Percentiles rank a stretch among this genome's conserved stretches.
Evolutionary conservation across 2,113 vertebrate genomes (phyloP).

Genomic region (Indicator indicator): DNA sequence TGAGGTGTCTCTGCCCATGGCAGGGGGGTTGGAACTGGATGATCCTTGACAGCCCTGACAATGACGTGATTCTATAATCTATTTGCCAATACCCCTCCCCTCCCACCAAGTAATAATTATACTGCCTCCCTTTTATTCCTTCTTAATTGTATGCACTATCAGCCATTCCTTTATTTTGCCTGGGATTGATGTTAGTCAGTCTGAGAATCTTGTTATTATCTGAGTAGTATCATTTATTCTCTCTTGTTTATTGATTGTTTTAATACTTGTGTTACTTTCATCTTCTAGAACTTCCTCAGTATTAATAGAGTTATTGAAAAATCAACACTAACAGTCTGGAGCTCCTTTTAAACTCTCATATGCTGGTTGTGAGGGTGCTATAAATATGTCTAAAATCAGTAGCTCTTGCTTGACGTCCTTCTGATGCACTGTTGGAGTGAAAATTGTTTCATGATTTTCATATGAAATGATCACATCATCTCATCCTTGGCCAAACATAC

Average conservation of each 20-base stretch:
- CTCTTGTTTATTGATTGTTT: background rate
- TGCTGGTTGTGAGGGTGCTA: background rate
- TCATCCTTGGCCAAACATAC: conserved; percentile 25
- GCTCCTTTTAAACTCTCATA: background rate
- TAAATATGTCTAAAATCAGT: conserved; percentile 13
- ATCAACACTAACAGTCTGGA: background rate
- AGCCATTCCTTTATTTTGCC: background rate
- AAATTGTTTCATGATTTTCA: conserved; percentile 37
- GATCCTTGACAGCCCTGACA: too few species aligned
- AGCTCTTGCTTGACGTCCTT: conserved; percentile 16
- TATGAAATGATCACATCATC: conserved; percentile 20
- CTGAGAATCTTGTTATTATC: background rate
- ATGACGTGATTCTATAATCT: background rate
- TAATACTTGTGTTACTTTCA: background rate
- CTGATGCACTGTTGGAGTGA: conserved; percentile 10
- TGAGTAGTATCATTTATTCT: background rate
- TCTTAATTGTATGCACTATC: background rate
- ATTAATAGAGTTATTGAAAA: background rate
- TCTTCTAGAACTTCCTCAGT: background rate
- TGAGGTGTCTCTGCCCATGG: too few species aligned
- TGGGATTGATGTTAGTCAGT: background rate
- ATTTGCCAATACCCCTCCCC: background rate
- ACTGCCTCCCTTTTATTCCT: background rate
- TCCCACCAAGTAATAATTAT: background rate
- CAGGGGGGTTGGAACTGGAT: too few species aligned